Evolutionary conservation across 2,797 vertebrate species (phyloP), one percentile per base, ranked within the genome.

Genomic region (Morelia viridis): DNA sequence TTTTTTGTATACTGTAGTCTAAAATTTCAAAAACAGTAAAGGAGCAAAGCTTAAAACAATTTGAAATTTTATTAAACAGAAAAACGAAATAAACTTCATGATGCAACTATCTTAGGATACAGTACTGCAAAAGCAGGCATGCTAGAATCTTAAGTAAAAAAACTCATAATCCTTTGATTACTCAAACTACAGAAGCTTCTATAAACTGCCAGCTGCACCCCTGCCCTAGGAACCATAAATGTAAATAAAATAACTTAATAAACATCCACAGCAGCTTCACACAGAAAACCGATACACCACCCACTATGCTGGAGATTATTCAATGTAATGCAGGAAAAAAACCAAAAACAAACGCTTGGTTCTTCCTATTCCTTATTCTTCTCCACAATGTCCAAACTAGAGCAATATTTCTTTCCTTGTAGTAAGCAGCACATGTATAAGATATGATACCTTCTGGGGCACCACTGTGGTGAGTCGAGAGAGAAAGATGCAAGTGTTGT

Each of bases 51-150:
- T 86, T 93, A 41, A 2, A 83, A 89, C 11, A 87, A 88, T 92
- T 85, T n/a, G 68, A 91, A 91, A 85, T 28, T 4, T n/a, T 12
- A 94, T 65, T 92, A 91, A 94, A 93, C 86, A 89, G 92, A 92
- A 1, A 91, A 58, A 50, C 22, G 11, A 31, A n/a, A 61, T 15
- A 65, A 5, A 50, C 3, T 90, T 50, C 28, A 31, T 57, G 46
- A 35, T 85, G n/a, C 4, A 61, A 65, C 6, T 15, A 65, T 57
- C n/a, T 56, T 56, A 35, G 46, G 71, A 26, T 53, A 65, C 3
- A 90, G 35, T 53, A 85, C 11, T 56, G n/a, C 62, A 90, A 85
- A 26, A 80, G 0, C 57, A 31, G 41, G 41, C 58, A 31, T 61
- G 28, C 3, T 88, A 24, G 35, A 64, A 62, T 10, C 71, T 83